Evolutionary conservation across 2,888 invertebrate genomes (phyloP).

Genomic region (Agapostemon virescens): DNA sequence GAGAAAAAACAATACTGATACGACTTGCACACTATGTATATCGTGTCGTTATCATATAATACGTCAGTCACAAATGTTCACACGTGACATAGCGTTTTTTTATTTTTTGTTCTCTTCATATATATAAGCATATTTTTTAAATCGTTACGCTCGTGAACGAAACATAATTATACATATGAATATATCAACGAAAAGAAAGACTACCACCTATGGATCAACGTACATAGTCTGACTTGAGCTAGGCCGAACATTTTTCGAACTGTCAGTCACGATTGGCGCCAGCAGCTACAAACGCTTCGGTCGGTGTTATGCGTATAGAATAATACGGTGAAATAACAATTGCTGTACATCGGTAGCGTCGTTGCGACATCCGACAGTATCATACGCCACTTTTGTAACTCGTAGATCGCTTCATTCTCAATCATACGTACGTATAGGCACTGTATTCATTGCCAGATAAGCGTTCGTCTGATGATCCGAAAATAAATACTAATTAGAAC

Average conservation of each 20-base stretch:
- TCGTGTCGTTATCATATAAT: slow-evolving; percentile 64
- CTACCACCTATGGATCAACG: slow-evolving; percentile 27
- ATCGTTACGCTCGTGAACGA: slow-evolving; percentile 43
- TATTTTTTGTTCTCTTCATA: slow-evolving; percentile 8
- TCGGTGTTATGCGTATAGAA: slow-evolving; percentile 30
- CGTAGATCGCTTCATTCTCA: slow-evolving; percentile 38
- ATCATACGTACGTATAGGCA: slow-evolving; percentile 44
- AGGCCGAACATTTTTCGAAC: slow-evolving; percentile 66
- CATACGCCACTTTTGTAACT: slow-evolving; percentile 24
- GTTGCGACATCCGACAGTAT: slow-evolving; percentile 22
- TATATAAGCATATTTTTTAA: slow-evolving; percentile 57
- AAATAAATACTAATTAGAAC: not conserved
- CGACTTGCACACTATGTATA: slow-evolving; percentile 57
- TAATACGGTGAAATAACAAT: slow-evolving; percentile 41
- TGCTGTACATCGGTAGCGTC: slow-evolving; percentile 34
- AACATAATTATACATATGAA: slow-evolving; percentile 25
- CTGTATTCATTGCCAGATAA: slow-evolving; percentile 52
- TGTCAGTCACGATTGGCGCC: slow-evolving; percentile 55
- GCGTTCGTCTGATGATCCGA: slow-evolving; percentile 20
- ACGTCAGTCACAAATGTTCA: slow-evolving; percentile 70
- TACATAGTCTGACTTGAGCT: slow-evolving; percentile 60
- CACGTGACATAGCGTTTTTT: slow-evolving; percentile 62
- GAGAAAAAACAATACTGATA: slow-evolving; percentile 71
- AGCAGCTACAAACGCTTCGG: slow-evolving; percentile 17
- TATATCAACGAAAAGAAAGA: slow-evolving; percentile 30